These are phyloP conservation scores for Calephelis nemesis DNA, from an alignment of 1,140 invertebrate genomes.

Conservation along the genomic window DNA sequence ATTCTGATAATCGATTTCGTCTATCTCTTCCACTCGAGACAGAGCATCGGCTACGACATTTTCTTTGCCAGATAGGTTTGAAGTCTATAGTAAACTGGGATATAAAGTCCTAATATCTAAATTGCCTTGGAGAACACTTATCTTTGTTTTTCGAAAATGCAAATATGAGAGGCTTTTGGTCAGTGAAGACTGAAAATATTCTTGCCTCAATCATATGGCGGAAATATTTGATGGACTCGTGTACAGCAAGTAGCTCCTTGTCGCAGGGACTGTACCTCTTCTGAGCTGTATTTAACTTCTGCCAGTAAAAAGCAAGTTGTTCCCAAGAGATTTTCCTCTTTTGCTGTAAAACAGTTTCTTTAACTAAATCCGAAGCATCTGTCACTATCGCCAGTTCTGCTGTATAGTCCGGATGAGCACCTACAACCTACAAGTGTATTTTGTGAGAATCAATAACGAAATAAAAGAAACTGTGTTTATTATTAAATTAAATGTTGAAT, in stretches of 20 bases:
- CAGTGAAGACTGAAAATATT: constrained; percentile 21
- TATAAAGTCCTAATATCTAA: constrained; percentile 53
- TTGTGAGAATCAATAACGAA: too few relatives aligned
- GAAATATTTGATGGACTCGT: constrained; percentile 24
- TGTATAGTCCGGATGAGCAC: constrained; percentile 17
- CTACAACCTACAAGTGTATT: too few relatives aligned
- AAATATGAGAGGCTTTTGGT: constrained; percentile 24
- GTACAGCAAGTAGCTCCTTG: constrained; percentile 8
- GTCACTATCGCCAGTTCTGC: constrained; percentile 21
- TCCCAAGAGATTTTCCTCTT: too few relatives aligned
- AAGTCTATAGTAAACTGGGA: constrained; percentile 58
- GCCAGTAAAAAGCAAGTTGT: constrained; percentile 17
- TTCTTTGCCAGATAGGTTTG: constrained; percentile 42
- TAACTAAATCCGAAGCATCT: constrained; percentile 16
- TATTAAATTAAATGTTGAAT: too few relatives aligned
- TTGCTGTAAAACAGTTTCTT: constrained; percentile 14
- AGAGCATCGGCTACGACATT: constrained; percentile 52
- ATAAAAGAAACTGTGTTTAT: too few relatives aligned
- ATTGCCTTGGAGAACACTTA: constrained; percentile 43
- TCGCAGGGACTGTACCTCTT: constrained; percentile 24
- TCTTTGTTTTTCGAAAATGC: constrained; percentile 19
- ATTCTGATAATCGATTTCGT: constrained; percentile 27
- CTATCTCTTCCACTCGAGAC: too few relatives aligned
- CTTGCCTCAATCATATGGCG: constrained; percentile 26
- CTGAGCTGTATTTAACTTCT: constrained; percentile 16